Percentiles rank a stretch among this genome's conserved stretches.
phyloP scores from a whole-genome alignment of 2,113 vertebrate species.

The Orycteropus afer region DNA sequence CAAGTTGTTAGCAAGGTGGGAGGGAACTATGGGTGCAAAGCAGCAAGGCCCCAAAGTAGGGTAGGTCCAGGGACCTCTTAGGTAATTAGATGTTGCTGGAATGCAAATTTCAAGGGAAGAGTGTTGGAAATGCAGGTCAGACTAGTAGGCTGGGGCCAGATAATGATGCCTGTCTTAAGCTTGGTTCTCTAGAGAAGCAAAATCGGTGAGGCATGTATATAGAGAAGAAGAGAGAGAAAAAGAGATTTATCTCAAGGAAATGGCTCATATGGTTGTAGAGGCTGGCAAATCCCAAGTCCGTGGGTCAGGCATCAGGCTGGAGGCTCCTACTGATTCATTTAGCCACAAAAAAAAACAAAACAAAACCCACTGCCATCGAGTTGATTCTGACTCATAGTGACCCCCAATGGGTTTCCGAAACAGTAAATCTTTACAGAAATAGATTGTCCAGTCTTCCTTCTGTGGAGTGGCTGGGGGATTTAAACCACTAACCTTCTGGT shows the following conservation, averaged over 20 bases:
- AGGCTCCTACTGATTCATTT: neutral
- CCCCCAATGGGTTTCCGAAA: no score
- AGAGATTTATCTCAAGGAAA: neutral
- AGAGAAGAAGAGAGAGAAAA: neutral
- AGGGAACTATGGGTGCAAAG: neutral
- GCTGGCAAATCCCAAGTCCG: neutral
- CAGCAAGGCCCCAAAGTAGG: neutral
- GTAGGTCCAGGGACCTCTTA: neutral
- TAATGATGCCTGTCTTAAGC: constrained; percentile 51
- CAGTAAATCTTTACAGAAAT: no score
- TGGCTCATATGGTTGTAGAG: neutral
- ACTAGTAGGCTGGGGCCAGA: constrained; percentile 50
- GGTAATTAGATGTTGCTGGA: constrained; percentile 62
- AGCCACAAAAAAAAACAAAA: no score
- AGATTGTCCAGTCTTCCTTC: no score
- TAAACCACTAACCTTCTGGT: no score
- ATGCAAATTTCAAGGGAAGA: constrained; percentile 50
- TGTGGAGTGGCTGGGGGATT: no score
- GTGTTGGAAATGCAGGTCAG: neutral
- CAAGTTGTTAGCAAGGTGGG: neutral
- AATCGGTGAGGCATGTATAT: neutral
- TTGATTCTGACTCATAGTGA: no score
- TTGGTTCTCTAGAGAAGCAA: neutral
- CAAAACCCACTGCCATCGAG: no score
- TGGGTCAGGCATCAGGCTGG: neutral